These are phyloP conservation scores for Cotesia glomerata DNA, from an alignment of 1,140 invertebrate genomes.

Conservation along the genomic window DNA sequence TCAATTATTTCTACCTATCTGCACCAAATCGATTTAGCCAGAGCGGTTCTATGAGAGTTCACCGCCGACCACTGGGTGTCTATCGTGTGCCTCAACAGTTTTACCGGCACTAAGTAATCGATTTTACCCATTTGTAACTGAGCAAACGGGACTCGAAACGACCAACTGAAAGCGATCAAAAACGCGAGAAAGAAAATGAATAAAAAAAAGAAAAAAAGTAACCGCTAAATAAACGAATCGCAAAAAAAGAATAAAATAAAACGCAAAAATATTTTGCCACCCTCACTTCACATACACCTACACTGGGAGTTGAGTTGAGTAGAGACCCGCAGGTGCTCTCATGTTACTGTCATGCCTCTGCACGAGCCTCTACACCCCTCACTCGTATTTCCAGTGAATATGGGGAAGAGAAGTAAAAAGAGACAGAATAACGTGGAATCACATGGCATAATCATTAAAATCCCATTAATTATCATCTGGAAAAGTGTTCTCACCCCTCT, in stretches of 20 bases:
- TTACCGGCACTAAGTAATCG: background rate
- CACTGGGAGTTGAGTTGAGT: too few relatives aligned
- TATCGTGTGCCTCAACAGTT: background rate
- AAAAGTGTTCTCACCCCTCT: background rate
- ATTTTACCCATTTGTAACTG: background rate
- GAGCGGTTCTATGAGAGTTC: background rate
- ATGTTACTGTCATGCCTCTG: slow-evolving; percentile 5
- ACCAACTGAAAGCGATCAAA: background rate
- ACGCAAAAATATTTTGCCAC: background rate
- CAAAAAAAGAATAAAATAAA: background rate
- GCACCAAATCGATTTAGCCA: slow-evolving; percentile 28
- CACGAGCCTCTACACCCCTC: background rate
- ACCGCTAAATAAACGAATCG: background rate
- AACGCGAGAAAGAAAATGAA: background rate
- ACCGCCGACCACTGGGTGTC: slow-evolving; percentile 15
- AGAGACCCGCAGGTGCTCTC: slow-evolving; percentile 1
- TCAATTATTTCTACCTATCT: slow-evolving; percentile 42
- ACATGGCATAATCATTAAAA: slow-evolving; percentile 11
- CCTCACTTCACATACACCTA: background rate
- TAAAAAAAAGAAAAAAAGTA: background rate
- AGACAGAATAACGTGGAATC: background rate
- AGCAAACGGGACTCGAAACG: background rate
- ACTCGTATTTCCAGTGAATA: background rate
- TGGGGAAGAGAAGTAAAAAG: background rate
- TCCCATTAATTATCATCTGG: slow-evolving; percentile 11